phyloP scores from a whole-genome alignment of 2,888 invertebrate species.

The Dasypogon diadema region DNA sequence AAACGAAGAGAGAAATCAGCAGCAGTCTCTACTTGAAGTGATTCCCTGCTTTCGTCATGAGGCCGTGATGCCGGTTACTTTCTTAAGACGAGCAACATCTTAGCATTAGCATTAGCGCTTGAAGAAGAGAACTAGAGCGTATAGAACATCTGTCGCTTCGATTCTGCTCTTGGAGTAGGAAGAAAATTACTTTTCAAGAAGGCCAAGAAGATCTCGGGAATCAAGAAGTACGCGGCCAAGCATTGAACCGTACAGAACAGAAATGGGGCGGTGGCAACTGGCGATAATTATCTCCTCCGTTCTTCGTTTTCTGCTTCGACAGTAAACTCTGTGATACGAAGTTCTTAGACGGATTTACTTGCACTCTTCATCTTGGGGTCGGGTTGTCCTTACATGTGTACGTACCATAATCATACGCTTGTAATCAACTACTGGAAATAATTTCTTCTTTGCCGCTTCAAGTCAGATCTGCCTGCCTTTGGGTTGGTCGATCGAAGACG shows the following conservation, averaged over 20 bases:
- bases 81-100: not conserved
- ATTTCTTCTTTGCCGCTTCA: slow-evolving; percentile 52
- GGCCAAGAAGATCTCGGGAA: slow-evolving; percentile 8
- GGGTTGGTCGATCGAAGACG: slow-evolving; percentile 52
- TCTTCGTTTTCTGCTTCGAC: slow-evolving; percentile 40
- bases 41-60: slow-evolving; percentile 37
- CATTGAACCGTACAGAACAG: slow-evolving; percentile 21
- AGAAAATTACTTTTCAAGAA: slow-evolving; percentile 20
- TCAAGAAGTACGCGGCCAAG: not conserved
- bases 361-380: slow-evolving; percentile 52
- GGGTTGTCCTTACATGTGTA: slow-evolving; percentile 59
- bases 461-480: slow-evolving; percentile 41
- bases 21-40: slow-evolving; percentile 17
- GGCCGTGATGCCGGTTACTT: not conserved
- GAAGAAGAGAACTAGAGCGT: slow-evolving; percentile 40
- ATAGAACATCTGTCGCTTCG: slow-evolving; percentile 46
- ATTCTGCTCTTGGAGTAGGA: slow-evolving; percentile 21
- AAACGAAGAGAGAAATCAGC: slow-evolving; percentile 46
- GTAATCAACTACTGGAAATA: slow-evolving; percentile 60
- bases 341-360: slow-evolving; percentile 25
- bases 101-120: not conserved
- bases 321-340: slow-evolving; percentile 15
- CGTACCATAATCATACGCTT: slow-evolving; percentile 59
- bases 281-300: slow-evolving; percentile 52
- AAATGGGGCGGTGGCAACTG: slow-evolving; percentile 56